Conservation (phyloP, 1,140 invertebrate genomes). For the Trinorchestia longiramus region DNA sequence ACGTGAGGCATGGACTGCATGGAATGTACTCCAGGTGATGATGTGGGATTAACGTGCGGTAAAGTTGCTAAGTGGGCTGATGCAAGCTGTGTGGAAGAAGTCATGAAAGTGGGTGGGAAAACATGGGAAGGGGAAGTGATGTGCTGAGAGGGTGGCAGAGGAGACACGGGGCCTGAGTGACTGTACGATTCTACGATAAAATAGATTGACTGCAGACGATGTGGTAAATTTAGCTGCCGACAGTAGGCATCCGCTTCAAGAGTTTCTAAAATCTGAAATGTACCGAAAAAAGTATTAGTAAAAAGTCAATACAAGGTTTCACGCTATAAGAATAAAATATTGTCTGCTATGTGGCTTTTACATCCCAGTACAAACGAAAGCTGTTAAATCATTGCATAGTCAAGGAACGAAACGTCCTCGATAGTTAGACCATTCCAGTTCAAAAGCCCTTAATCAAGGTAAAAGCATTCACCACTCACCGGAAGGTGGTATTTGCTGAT, state of each 20-base stretch:
- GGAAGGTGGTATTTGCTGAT: slow-evolving; percentile 93
- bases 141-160: slow-evolving; percentile 67
- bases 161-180: slow-evolving; percentile 67
- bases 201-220: slow-evolving; percentile 89
- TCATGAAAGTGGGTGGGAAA: slow-evolving; percentile 31
- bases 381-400: background rate
- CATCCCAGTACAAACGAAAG: background rate
- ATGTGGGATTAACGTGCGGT: slow-evolving; percentile 26
- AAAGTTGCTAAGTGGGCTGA: slow-evolving; percentile 28
- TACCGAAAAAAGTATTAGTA: background rate
- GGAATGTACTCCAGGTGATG: background rate
- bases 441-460: background rate
- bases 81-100: slow-evolving; percentile 13
- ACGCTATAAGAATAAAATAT: too few species aligned
- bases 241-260: slow-evolving; percentile 84
- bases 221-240: slow-evolving; percentile 87
- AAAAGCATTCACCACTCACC: slow-evolving; percentile 74
- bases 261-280: slow-evolving; percentile 80
- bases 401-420: background rate
- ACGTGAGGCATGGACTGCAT: slow-evolving; percentile 35
- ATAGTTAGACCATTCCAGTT: background rate
- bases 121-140: slow-evolving; percentile 49
- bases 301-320: background rate
- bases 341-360: background rate
- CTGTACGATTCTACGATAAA: slow-evolving; percentile 80